These are phyloP conservation scores for Melanotaenia parkinsoni DNA, from an alignment of 2,797 vertebrate species.

Conservation along the genomic window DNA sequence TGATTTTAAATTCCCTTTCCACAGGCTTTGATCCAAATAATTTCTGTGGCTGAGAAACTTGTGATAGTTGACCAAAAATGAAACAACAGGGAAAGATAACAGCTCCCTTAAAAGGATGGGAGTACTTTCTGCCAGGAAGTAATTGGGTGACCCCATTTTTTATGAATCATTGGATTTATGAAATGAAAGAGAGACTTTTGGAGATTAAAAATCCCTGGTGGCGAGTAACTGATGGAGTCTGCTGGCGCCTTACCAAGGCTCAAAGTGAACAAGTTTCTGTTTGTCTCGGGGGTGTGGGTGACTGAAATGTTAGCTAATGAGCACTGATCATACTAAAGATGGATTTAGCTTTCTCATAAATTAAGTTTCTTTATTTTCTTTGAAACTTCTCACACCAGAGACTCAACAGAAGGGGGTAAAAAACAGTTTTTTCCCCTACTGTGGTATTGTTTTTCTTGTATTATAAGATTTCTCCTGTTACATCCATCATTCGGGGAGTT, in stretches of 20 bases:
- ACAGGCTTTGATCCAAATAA: constrained; percentile 54
- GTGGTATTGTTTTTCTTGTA: not conserved
- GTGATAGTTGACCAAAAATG: constrained; percentile 45
- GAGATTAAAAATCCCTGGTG: constrained; percentile 48
- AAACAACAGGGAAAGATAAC: constrained; percentile 40
- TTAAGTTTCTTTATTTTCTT: constrained; percentile 14
- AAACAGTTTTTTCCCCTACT: not conserved
- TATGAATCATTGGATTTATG: constrained; percentile 27
- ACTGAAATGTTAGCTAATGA: constrained; percentile 60
- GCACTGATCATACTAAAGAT: constrained; percentile 49
- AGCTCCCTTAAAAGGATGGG: constrained; percentile 39
- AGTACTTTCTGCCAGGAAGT: constrained; percentile 32
- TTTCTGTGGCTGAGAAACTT: constrained; percentile 31
- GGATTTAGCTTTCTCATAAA: constrained; percentile 36
- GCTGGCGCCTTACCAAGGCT: constrained; percentile 33
- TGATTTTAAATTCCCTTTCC: constrained; percentile 28
- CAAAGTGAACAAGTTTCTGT: constrained; percentile 43
- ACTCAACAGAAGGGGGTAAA: not conserved
- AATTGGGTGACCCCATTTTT: constrained; percentile 61
- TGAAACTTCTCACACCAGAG: constrained; percentile 21
- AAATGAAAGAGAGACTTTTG: constrained; percentile 40
- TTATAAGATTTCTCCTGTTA: constrained; percentile 29
- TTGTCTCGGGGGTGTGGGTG: constrained; percentile 51
- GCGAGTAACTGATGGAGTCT: constrained; percentile 37
- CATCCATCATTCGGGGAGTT: constrained; percentile 45